Conservation (phyloP, 2,888 invertebrate species). For the Clanis bilineata region DNA sequence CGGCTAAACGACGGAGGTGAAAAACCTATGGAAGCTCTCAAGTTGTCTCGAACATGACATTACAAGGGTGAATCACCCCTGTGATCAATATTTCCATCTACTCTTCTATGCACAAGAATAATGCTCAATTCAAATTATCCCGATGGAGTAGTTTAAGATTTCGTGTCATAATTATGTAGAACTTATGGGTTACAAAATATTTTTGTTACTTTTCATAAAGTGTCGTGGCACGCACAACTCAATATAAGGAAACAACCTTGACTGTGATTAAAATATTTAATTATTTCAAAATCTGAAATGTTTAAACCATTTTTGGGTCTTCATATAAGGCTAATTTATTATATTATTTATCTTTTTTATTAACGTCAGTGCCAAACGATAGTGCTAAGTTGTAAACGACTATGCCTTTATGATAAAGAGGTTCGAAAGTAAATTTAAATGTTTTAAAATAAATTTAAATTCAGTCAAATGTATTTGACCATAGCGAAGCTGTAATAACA, state of each 20-base stretch:
- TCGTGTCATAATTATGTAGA: constrained; percentile 76
- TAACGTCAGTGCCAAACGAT: constrained; percentile 79
- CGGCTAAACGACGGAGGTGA: constrained; percentile 88
- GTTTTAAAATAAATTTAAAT: constrained; percentile 37
- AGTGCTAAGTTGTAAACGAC: constrained; percentile 77
- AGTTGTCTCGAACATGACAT: constrained; percentile 52
- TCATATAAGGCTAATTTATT: constrained; percentile 65
- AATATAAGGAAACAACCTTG: constrained; percentile 64
- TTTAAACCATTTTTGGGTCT: constrained; percentile 54
- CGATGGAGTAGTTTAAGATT: constrained; percentile 78
- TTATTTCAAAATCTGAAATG: constrained; percentile 62
- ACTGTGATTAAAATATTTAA: constrained; percentile 76
- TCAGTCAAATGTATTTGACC: constrained; percentile 40
- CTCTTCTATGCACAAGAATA: constrained; percentile 77
- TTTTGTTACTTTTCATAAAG: constrained; percentile 63
- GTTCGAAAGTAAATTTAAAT: constrained; percentile 72
- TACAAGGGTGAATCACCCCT: constrained; percentile 61
- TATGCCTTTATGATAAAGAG: constrained; percentile 68
- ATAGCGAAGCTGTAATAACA: constrained; percentile 56
- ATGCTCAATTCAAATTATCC: constrained; percentile 81
- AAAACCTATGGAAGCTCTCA: constrained; percentile 47
- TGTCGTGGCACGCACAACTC: constrained; percentile 73
- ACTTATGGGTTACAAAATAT: constrained; percentile 56
- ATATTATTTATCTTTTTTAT: constrained; percentile 61
- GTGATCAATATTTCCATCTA: constrained; percentile 72